Conservation (phyloP, 2,797 vertebrate species). For the Cephalopachus bancanus region DNA sequence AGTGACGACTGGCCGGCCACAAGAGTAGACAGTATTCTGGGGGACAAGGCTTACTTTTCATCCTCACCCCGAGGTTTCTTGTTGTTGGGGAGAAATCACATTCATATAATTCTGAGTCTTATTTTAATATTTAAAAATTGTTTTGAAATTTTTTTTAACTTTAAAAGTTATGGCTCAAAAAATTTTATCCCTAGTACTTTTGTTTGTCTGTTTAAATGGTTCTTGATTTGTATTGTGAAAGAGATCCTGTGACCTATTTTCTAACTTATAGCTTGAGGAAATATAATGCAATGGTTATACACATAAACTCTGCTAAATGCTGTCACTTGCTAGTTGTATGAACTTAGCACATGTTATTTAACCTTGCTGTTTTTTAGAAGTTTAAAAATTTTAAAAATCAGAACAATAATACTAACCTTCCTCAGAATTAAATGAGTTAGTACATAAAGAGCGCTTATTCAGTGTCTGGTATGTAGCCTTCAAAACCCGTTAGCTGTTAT, state of each 20-base stretch:
- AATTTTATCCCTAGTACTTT: background rate
- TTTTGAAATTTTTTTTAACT: background rate
- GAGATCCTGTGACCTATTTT: constrained; percentile 11
- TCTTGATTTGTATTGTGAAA: background rate
- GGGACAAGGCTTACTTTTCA: background rate
- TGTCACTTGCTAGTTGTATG: background rate
- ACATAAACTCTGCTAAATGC: background rate
- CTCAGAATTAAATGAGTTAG: background rate
- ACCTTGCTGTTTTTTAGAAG: background rate
- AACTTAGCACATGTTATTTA: background rate
- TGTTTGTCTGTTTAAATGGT: background rate
- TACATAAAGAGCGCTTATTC: background rate
- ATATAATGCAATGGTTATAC: background rate
- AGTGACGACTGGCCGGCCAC: background rate
- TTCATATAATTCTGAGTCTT: background rate
- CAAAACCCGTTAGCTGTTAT: background rate
- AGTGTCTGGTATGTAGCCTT: background rate
- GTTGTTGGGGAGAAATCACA: background rate
- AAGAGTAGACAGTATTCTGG: background rate
- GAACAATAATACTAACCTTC: background rate
- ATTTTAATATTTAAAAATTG: background rate
- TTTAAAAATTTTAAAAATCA: constrained; percentile 15
- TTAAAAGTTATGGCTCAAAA: background rate
- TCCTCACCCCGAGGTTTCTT: background rate
- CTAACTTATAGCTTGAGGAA: background rate